Conservation (phyloP, 1,140 invertebrate species). For the Sarcophaga bullata region DNA sequence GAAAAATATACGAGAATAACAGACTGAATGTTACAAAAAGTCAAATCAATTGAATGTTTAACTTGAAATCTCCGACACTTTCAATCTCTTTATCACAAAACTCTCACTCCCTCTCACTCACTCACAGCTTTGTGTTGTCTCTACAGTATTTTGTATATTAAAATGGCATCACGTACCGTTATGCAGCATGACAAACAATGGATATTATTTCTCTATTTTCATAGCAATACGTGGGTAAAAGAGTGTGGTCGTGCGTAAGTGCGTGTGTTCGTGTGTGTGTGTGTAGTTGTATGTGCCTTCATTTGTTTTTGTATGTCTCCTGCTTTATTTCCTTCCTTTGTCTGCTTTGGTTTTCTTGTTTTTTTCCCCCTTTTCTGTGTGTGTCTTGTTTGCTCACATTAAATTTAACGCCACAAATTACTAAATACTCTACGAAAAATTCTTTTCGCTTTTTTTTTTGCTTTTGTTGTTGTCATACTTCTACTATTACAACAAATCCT, state of each 20-base stretch:
- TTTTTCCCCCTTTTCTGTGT: background rate
- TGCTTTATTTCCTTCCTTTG: background rate
- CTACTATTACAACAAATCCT: background rate
- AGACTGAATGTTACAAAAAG: constrained; percentile 26
- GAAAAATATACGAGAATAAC: background rate
- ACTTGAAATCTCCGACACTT: constrained; percentile 23
- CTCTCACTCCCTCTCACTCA: too few relatives aligned
- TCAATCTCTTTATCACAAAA: background rate
- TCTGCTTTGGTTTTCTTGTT: background rate
- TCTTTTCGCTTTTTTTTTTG: background rate
- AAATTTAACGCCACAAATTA: constrained; percentile 18
- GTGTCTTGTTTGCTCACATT: background rate
- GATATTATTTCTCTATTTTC: too few relatives aligned
- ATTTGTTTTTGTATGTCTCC: background rate
- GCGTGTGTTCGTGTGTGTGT: background rate
- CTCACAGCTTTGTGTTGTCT: too few relatives aligned
- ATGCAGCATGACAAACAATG: background rate
- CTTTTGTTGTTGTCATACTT: background rate
- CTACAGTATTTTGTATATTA: constrained; percentile 11
- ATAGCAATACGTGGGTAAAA: background rate
- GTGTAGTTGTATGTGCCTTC: background rate
- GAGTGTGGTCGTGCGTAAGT: background rate
- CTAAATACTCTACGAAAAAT: constrained; percentile 5
- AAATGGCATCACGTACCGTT: constrained; percentile 14
- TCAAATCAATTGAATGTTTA: constrained; percentile 40